A percentile compares a stretch with the other conserved stretches of the same genome.
These are phyloP conservation scores for Troglohyphantes excavatus DNA, from an alignment of 2,888 invertebrate species.

Conservation along the genomic window DNA sequence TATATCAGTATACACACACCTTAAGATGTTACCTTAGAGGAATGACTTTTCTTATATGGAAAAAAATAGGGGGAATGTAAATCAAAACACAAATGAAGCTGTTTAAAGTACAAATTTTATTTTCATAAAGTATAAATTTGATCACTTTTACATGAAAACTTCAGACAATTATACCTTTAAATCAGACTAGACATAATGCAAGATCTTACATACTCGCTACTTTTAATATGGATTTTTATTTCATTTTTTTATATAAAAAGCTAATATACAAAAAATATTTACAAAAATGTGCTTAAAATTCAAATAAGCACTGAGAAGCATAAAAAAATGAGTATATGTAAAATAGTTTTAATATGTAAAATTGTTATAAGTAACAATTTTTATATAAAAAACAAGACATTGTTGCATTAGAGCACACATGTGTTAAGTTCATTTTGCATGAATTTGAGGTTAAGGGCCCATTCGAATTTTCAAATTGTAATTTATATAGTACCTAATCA, in stretches of 20 bases:
- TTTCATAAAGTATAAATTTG: constrained; percentile 52
- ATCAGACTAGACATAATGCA: constrained; percentile 50
- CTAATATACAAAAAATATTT: constrained; percentile 32
- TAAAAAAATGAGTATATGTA: background rate
- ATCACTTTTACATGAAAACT: constrained; percentile 24
- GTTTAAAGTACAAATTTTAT: constrained; percentile 39
- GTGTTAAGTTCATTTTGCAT: too few relatives aligned
- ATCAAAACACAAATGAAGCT: too few relatives aligned
- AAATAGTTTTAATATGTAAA: constrained; percentile 1
- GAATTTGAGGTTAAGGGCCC: too few relatives aligned
- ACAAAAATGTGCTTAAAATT: constrained; percentile 35
- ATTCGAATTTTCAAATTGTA: too few relatives aligned
- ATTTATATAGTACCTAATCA: too few relatives aligned
- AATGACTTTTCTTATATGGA: too few relatives aligned
- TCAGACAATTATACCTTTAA: background rate
- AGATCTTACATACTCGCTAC: constrained; percentile 7
- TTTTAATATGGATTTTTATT: constrained; percentile 8
- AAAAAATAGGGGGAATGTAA: too few relatives aligned
- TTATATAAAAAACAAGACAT: too few relatives aligned
- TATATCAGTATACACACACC: too few relatives aligned
- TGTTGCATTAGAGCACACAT: too few relatives aligned
- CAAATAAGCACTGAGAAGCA: background rate
- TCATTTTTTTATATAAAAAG: constrained; percentile 26
- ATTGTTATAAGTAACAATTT: background rate
- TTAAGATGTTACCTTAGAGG: too few relatives aligned